These are phyloP conservation scores for Todus mexicanus DNA, from an alignment of 2,797 vertebrate genomes.

Conservation along the genomic window DNA sequence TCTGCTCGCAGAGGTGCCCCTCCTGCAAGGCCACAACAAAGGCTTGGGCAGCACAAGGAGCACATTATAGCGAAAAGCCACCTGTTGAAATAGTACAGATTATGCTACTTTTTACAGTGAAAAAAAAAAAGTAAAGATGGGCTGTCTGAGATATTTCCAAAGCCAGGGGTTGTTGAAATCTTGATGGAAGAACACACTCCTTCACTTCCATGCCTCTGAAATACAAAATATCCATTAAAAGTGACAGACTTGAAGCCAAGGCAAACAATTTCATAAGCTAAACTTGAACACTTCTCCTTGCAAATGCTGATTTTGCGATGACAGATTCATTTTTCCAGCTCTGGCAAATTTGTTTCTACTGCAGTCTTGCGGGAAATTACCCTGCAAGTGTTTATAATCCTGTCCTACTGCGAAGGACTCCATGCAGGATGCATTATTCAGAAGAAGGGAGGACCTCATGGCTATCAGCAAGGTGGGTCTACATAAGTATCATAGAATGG, in stretches of 20 bases:
- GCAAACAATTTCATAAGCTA: constrained; percentile 27
- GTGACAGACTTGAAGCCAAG: constrained; percentile 34
- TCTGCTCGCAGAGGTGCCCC: background rate
- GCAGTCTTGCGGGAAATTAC: constrained; percentile 32
- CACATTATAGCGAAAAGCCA: background rate
- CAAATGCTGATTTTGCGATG: constrained; percentile 19
- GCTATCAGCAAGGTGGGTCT: background rate
- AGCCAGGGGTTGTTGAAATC: constrained; percentile 21
- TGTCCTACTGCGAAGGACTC: background rate
- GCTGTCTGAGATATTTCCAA: constrained; percentile 4
- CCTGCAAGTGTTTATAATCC: constrained; percentile 34
- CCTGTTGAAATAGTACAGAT: constrained; percentile 21
- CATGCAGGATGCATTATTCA: background rate
- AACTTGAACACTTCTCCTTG: constrained; percentile 21
- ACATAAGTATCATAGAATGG: background rate
- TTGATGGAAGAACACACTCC: constrained; percentile 2
- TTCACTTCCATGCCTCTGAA: constrained; percentile 6
- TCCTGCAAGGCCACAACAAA: background rate
- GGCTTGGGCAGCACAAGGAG: background rate
- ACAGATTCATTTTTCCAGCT: constrained; percentile 55
- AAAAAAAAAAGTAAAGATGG: background rate
- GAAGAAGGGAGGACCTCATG: background rate
- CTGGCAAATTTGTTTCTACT: constrained; percentile 26
- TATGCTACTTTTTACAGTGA: background rate
- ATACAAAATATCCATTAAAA: constrained; percentile 22